Evolutionary conservation across 92 coral and sea anemone genomes (phyloP), one percentile per base, ranked within the genome.

Genomic region (Galaxea fascicularis): DNA sequence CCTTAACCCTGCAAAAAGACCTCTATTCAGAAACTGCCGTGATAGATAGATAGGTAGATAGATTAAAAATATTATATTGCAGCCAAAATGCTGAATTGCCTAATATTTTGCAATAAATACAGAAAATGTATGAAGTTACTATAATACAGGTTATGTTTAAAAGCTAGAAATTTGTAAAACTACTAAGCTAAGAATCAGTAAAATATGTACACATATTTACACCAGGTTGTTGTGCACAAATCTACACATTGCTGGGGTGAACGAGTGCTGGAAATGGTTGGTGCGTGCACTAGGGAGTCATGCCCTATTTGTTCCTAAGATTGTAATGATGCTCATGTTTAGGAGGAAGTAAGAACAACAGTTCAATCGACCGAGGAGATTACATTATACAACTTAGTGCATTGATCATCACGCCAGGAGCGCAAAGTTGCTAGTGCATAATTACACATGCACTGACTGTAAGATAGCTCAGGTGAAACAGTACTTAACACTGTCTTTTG

Each of bases 171-270:
- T n/a, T 63, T n/a, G 21, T 63, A n/a, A 24, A 16, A 63, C 24
- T 63, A 63, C 68, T 63, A n/a, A 18, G 68, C 68, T 63, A 20
- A 63, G 54, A 49, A 49, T 49, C 54, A 16, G 53, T 47, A 47
- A 49, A 49, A 10, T 49, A 49, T 49, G 54, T 49, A 49, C 54
- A 15, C 9, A 15, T 49, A 49, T 49, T 49, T 49, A 49, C 54
- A 49, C 54, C 15, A 0, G 54, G 54, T 49, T 49, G 54, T 49
- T 56, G n/a, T 56, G 11, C 17, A n/a, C 62, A 0, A 12, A 17
- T 12, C n/a, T 56, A n/a, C 62, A 56, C 26, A 6, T 56, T 11
- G 62, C 62, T 10, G 62, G 17, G n/a, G 16, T 56, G n/a, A 56
- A 56, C 16, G 62, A 10, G 62, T 20, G 21, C n/a, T 56, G 16